Evolutionary conservation across 2,797 vertebrate genomes (phyloP).

Genomic region (Enteromius afrohamiltoni): DNA sequence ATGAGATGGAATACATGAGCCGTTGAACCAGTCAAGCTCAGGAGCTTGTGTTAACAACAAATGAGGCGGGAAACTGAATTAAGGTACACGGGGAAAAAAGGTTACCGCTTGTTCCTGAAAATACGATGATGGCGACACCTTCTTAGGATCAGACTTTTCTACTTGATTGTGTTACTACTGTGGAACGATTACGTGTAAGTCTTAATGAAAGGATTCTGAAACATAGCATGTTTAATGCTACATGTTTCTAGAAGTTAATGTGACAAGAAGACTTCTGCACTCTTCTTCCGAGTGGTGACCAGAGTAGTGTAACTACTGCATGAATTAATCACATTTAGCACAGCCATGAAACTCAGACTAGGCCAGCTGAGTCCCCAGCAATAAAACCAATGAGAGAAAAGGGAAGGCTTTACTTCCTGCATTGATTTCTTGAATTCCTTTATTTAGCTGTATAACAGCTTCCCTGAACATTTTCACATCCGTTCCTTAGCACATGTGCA

Average conservation of each 20-base stretch:
- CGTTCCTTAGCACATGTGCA: background rate
- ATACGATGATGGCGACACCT: background rate
- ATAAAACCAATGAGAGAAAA: constrained; percentile 37
- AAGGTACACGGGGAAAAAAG: constrained; percentile 16
- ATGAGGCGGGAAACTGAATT: constrained; percentile 46
- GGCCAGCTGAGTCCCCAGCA: constrained; percentile 22
- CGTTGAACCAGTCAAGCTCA: constrained; percentile 39
- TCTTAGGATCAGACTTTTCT: background rate
- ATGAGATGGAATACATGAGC: constrained; percentile 58
- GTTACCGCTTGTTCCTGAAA: constrained; percentile 20
- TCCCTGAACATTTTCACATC: background rate
- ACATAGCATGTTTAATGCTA: constrained; percentile 3
- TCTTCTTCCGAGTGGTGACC: constrained; percentile 13
- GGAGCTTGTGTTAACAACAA: constrained; percentile 54
- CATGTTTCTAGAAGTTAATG: constrained; percentile 20
- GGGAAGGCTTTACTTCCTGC: constrained; percentile 17
- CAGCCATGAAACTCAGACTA: constrained; percentile 30
- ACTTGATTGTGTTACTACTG: constrained; percentile 8
- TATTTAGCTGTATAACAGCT: constrained; percentile 5
- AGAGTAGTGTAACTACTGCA: constrained; percentile 30
- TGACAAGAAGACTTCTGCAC: constrained; percentile 14
- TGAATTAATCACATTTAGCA: constrained; percentile 44
- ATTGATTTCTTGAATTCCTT: constrained; percentile 22
- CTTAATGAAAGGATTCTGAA: constrained; percentile 4
- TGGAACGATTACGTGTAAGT: background rate